A percentile compares a stretch with the other conserved stretches of the same genome.
phyloP scores from a whole-genome alignment of 2,113 vertebrate genomes.

The Nothobranchius kuhntae region DNA sequence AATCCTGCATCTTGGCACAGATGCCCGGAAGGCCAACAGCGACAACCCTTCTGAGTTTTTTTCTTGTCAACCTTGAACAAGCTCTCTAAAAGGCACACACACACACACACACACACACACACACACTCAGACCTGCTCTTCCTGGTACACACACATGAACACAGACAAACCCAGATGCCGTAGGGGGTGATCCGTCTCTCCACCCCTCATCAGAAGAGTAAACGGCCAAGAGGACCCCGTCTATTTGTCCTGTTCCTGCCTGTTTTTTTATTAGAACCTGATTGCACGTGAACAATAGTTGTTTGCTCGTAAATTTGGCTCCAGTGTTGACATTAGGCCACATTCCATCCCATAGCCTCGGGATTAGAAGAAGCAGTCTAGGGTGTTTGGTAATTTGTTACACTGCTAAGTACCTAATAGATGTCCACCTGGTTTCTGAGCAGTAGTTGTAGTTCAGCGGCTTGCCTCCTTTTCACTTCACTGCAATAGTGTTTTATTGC shows the following conservation, averaged over 20 bases:
- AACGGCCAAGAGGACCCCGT: constrained; percentile 57
- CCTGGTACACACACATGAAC: constrained; percentile 23
- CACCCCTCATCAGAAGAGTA: constrained; percentile 56
- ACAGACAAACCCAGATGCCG: constrained; percentile 35
- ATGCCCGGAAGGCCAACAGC: constrained; percentile 40
- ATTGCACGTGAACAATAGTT: constrained; percentile 73
- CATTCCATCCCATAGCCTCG: constrained; percentile 68
- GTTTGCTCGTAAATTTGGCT: constrained; percentile 76
- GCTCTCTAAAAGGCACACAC: constrained; percentile 1
- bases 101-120: constrained; percentile 22
- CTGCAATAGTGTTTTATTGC: constrained; percentile 76
- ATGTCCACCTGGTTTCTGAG: constrained; percentile 74
- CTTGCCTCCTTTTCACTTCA: constrained; percentile 69
- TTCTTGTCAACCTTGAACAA: constrained; percentile 25
- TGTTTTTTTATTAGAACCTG: constrained; percentile 65
- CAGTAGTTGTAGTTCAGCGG: constrained; percentile 58
- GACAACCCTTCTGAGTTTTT: constrained; percentile 26
- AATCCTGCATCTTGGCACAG: constrained; percentile 46
- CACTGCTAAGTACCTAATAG: constrained; percentile 76
- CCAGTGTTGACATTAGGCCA: constrained; percentile 75
- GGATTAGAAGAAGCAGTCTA: constrained; percentile 59
- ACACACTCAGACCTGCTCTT: constrained; percentile 10
- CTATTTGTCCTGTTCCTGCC: constrained; percentile 64
- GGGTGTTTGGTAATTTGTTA: constrained; percentile 81
- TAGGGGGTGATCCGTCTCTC: constrained; percentile 59